A percentile compares a stretch with the other conserved stretches of the same genome.
Evolutionary conservation across 2,797 vertebrate genomes (phyloP).

Genomic region (Pyrocephalus nanus): DNA sequence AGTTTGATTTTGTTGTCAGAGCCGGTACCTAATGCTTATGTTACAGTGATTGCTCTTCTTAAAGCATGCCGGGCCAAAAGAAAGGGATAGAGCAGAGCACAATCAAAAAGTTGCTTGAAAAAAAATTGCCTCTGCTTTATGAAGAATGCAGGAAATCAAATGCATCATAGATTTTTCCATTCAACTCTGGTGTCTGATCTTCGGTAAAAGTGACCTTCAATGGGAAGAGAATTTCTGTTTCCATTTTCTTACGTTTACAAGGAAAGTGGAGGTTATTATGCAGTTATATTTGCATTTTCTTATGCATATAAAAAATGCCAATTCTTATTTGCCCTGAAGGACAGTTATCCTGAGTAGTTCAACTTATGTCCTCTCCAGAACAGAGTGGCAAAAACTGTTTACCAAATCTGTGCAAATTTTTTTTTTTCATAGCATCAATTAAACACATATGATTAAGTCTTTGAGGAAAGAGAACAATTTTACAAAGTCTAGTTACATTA

Average conservation of each 20-base stretch:
- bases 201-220: background rate
- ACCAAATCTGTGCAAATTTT: background rate
- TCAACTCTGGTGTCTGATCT: background rate
- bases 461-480: background rate
- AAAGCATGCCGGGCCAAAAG: background rate
- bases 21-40: background rate
- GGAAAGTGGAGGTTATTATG: background rate
- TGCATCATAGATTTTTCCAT: background rate
- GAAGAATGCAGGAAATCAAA: background rate
- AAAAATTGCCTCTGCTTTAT: background rate
- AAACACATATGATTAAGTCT: background rate
- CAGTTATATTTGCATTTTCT: conserved; percentile 11
- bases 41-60: conserved; percentile 33
- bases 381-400: background rate
- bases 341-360: background rate
- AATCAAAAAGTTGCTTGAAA: conserved; percentile 18
- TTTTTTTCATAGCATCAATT: background rate
- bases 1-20: conserved; percentile 41
- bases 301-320: background rate
- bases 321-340: background rate
- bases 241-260: background rate
- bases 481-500: background rate
- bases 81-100: background rate
- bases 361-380: background rate
- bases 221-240: background rate